Conservation (phyloP, 2,113 vertebrate species). For the Paramisgurnus dabryanus region DNA sequence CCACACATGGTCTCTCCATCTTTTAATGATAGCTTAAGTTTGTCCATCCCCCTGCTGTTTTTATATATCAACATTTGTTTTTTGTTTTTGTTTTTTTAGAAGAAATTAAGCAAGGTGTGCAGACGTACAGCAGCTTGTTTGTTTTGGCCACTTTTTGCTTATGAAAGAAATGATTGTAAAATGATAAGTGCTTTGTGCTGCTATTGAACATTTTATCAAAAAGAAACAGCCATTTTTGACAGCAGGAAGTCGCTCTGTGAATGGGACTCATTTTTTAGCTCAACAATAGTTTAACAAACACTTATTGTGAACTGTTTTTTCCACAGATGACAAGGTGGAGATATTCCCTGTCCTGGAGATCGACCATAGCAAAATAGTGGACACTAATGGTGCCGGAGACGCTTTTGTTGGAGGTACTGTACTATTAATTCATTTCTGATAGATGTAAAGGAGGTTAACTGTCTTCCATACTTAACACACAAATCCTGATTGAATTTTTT, state of each 20-base stretch:
- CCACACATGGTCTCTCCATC: conserved; percentile 20
- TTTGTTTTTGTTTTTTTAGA: conserved; percentile 31
- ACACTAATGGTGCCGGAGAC: conserved; percentile 97
- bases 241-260: conserved; percentile 17
- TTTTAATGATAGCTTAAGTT: conserved; percentile 30
- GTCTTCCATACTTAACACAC: background rate
- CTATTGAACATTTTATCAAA: background rate
- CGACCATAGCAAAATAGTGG: conserved; percentile 90
- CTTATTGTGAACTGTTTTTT: conserved; percentile 46
- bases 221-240: conserved; percentile 11
- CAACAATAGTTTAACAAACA: conserved; percentile 15
- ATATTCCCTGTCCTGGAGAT: conserved; percentile 86
- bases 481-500: background rate
- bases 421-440: background rate
- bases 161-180: background rate
- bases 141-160: background rate
- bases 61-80: conserved; percentile 38
- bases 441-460: background rate
- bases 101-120: conserved; percentile 28
- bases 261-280: conserved; percentile 8
- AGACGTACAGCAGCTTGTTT: background rate
- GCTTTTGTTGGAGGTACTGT: conserved; percentile 94
- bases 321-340: conserved; percentile 77
- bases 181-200: background rate
- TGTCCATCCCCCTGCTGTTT: conserved; percentile 33